Conservation (phyloP, 1,140 invertebrate species). For the Procambarus clarkii region DNA sequence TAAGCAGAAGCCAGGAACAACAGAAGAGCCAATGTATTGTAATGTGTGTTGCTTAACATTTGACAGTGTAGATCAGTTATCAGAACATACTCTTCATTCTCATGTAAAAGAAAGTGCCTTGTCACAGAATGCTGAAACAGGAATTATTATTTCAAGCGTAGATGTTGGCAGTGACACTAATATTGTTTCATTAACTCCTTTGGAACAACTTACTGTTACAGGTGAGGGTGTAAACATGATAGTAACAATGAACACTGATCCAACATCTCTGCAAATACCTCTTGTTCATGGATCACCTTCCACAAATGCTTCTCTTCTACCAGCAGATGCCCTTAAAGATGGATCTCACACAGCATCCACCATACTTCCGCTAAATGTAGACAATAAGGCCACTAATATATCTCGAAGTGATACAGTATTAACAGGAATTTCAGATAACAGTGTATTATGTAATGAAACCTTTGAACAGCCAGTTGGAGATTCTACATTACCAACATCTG, state of each 20-base stretch:
- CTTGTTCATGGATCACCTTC: slow-evolving; percentile 8
- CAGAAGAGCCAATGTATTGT: background rate
- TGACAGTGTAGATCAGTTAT: slow-evolving; percentile 44
- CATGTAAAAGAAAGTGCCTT: background rate
- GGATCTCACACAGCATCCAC: slow-evolving; percentile 4
- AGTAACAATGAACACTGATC: slow-evolving; percentile 18
- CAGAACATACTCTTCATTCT: slow-evolving; percentile 41
- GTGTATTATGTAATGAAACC: background rate
- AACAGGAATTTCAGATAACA: background rate
- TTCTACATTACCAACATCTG: background rate
- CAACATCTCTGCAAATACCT: background rate
- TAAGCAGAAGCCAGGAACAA: background rate
- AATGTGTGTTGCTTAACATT: slow-evolving; percentile 18
- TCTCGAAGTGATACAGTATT: background rate
- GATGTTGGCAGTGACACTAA: background rate
- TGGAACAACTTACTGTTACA: slow-evolving; percentile 3
- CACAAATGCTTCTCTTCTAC: background rate
- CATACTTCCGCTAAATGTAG: background rate
- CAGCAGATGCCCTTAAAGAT: background rate
- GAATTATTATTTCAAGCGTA: slow-evolving; percentile 23
- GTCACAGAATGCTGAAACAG: background rate
- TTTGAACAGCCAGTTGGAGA: background rate
- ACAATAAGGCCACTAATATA: background rate
- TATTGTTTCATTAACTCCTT: slow-evolving; percentile 23
- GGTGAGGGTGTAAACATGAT: slow-evolving; percentile 32